phyloP scores from a whole-genome alignment of 2,888 invertebrate species.

The Tenodera sinensis region DNA sequence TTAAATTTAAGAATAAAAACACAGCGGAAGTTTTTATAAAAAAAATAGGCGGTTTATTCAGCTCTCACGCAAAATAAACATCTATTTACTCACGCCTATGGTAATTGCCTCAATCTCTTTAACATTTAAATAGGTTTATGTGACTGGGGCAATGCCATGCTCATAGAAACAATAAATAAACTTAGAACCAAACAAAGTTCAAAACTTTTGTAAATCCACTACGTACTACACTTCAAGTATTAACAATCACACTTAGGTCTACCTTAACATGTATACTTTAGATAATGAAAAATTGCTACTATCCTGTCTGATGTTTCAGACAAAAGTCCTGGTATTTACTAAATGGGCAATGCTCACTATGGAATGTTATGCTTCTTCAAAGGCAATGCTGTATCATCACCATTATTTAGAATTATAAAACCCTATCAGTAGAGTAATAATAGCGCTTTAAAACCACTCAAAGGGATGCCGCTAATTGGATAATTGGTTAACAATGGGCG shows the following conservation, averaged over 20 bases:
- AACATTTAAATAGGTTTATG: background rate
- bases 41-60: background rate
- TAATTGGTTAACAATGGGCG: no score
- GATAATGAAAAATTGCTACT: no score
- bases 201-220: background rate
- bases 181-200: background rate
- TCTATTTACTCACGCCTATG: slow-evolving; percentile 6
- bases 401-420: background rate
- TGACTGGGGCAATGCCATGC: background rate
- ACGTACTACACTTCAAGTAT: background rate
- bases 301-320: no score
- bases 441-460: no score
- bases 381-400: background rate
- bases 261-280: background rate
- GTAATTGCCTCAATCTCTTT: background rate
- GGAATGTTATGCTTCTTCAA: background rate
- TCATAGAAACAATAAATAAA: background rate
- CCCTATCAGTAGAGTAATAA: no score
- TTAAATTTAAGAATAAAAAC: no score
- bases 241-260: background rate
- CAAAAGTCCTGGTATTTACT: no score
- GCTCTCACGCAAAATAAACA: slow-evolving; percentile 4
- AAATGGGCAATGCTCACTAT: background rate
- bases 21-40: no score
- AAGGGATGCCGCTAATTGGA: no score